Evolutionary conservation across 2,113 vertebrate genomes (phyloP).

Genomic region (Rhynchopsitta pachyrhyncha): DNA sequence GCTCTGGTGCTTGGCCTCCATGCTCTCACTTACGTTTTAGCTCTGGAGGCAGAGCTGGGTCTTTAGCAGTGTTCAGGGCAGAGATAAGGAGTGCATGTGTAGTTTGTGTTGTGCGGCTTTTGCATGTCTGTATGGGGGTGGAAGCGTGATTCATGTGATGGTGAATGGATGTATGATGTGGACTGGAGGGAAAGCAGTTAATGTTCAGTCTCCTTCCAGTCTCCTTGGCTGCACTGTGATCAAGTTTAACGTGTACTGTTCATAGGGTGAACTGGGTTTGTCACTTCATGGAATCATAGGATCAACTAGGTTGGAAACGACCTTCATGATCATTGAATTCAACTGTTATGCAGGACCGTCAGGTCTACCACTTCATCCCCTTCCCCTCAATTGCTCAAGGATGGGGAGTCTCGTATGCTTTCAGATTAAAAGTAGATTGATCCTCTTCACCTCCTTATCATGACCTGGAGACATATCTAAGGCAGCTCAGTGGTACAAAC

Average conservation of each 20-base stretch:
- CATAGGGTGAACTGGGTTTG: background rate
- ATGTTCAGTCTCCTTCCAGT: background rate
- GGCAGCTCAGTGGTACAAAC: background rate
- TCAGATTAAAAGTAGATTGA: background rate
- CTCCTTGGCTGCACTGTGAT: background rate
- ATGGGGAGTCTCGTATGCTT: background rate
- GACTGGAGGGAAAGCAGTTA: background rate
- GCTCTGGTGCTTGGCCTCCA: background rate
- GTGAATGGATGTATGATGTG: background rate
- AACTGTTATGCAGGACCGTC: background rate
- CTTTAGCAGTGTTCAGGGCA: background rate
- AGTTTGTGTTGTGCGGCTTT: background rate
- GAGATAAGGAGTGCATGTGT: too few species aligned
- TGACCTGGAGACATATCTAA: background rate
- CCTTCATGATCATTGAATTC: background rate
- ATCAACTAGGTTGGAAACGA: background rate
- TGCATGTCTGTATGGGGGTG: fast-evolving
- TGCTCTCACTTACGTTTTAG: fast-evolving
- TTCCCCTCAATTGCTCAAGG: background rate
- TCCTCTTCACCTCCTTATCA: background rate
- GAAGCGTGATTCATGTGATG: background rate
- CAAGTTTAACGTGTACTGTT: background rate
- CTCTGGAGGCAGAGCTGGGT: background rate
- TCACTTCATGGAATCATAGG: background rate
- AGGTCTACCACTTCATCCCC: background rate